phyloP scores from a whole-genome alignment of 2,797 vertebrate species.

The Pangasius krempfi region DNA sequence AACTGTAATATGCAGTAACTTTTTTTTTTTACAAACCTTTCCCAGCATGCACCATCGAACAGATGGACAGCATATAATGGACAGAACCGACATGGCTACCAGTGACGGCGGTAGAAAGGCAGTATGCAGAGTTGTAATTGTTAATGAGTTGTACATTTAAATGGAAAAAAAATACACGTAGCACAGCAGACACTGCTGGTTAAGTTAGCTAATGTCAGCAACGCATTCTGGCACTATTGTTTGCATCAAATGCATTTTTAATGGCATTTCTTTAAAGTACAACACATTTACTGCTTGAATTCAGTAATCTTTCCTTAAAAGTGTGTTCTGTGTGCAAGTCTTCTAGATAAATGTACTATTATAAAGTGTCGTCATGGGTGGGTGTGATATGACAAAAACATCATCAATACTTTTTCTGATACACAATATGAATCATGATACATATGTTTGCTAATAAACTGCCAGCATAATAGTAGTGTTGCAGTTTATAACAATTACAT shows the following conservation, averaged over 20 bases:
- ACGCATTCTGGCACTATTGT: not conserved
- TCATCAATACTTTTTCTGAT: not conserved
- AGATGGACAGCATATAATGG: not conserved
- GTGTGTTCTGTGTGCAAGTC: not conserved
- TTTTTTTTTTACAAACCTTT: not conserved
- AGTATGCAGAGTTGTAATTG: not conserved
- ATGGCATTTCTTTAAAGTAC: not conserved
- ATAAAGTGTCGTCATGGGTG: not conserved
- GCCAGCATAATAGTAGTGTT: not conserved
- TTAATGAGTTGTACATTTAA: not conserved
- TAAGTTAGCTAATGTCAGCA: no score
- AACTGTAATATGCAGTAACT: not conserved
- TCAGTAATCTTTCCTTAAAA: not conserved
- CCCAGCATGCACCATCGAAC: not conserved
- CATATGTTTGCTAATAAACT: not conserved
- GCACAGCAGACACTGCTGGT: not conserved
- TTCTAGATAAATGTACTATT: not conserved
- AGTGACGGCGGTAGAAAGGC: not conserved
- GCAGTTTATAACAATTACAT: not conserved
- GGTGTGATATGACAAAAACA: not conserved
- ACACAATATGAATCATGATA: not conserved
- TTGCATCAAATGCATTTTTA: not conserved
- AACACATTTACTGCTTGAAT: not conserved
- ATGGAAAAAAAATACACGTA: not conserved
- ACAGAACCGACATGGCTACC: not conserved